These are phyloP conservation scores for Vanacampus margaritifer DNA, from an alignment of 2,113 vertebrate species.

Conservation along the genomic window DNA sequence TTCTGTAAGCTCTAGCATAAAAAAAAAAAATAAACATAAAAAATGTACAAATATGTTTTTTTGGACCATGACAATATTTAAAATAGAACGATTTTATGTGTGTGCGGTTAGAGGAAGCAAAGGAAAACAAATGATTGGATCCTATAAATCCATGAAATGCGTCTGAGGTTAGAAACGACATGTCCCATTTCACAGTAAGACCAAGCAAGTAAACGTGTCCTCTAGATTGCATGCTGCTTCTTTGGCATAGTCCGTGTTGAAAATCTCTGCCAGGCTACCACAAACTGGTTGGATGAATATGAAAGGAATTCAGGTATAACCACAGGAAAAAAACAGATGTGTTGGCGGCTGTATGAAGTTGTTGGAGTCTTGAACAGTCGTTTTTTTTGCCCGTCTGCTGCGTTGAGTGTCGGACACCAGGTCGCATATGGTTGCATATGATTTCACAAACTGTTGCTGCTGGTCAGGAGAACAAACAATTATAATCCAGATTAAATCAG, in stretches of 20 bases:
- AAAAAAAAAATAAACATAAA: no score
- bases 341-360: constrained; percentile 26
- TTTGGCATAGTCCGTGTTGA: constrained; percentile 4
- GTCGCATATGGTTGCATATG: constrained; percentile 54
- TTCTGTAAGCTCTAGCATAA: no score
- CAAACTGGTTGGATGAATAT: constrained; percentile 17
- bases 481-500: constrained; percentile 70
- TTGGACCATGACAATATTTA: no score
- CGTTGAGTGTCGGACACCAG: constrained; percentile 40
- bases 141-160: not conserved
- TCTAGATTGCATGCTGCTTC: constrained; percentile 1
- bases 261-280: constrained; percentile 22
- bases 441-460: constrained; percentile 64
- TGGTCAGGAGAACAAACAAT: constrained; percentile 56
- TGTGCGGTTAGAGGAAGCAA: no score
- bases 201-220: constrained; percentile 33
- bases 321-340: constrained; percentile 46
- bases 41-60: no score
- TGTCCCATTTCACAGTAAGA: constrained; percentile 23
- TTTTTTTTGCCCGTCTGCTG: constrained; percentile 47
- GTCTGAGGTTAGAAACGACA: constrained; percentile 31
- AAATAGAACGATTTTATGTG: no score
- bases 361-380: constrained; percentile 34
- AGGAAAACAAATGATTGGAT: not conserved
- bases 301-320: constrained; percentile 14